Evolutionary conservation across 2,888 invertebrate genomes (phyloP).

Genomic region (Xylota sylvarum): DNA sequence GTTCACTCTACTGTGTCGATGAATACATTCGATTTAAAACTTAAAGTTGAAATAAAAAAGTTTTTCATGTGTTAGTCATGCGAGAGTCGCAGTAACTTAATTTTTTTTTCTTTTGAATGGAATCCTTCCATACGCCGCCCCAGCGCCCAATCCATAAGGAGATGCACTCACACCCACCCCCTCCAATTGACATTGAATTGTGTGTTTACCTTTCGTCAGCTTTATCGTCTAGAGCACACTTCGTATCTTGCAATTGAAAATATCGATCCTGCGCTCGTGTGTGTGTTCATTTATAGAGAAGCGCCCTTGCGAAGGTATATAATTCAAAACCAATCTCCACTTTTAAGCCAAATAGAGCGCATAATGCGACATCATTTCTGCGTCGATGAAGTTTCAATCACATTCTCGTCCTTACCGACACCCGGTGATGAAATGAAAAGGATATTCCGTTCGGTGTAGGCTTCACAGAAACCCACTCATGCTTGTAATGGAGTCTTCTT

Average conservation of each 20-base stretch:
- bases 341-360: constrained; percentile 36
- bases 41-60: background rate
- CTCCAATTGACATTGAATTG: background rate
- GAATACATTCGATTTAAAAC: background rate
- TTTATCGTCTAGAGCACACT: background rate
- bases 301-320: background rate
- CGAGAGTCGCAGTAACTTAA: background rate
- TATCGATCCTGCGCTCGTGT: background rate
- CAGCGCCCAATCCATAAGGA: background rate
- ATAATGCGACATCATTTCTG: constrained; percentile 28
- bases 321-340: constrained; percentile 21
- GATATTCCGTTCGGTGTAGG: background rate
- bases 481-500: constrained; percentile 8
- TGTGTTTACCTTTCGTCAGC: background rate
- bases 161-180: background rate
- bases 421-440: constrained; percentile 2
- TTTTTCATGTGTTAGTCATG: background rate
- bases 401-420: background rate
- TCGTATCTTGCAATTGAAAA: background rate
- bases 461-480: background rate
- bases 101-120: background rate
- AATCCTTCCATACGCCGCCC: background rate
- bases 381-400: constrained; percentile 34
- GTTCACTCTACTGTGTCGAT: background rate
- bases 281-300: background rate